Base-by-base conservation (phyloP, 2,797 vertebrate genomes). In the Margarornis squamiger region DNA sequence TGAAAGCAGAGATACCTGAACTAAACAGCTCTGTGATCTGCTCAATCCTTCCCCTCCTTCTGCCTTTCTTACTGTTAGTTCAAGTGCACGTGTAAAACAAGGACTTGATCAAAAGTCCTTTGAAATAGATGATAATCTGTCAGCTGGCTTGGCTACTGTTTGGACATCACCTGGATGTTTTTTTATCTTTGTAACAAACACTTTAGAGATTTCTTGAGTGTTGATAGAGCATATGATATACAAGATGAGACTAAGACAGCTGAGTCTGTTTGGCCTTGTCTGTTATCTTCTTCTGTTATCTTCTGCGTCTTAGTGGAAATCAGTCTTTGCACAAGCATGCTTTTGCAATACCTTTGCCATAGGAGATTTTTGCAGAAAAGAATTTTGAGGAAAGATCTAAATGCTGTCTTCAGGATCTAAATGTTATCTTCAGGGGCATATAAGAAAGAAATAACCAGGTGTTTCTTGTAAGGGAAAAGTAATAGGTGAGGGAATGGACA, bases 181-280 rank as follows among this genome's bases (percentile, higher is more conserved):
- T 71, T 71, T 61, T 80, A 10, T 38, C 61, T 76, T 52, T 83
- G 21, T 29, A 46, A 49, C 12, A 49, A 41, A 79, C 1, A 2
- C 27, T 65, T 67, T 0, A 14, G 23, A 23, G 6, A 17, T 87
- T 80, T 92, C 72, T 32, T 19, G 32, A 36, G 19, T 29, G 26
- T 49, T 74, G 66, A 13, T 21, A 39, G 45, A 88, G 13, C 4
- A 1, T 13, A 0, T 30, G 57, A 49, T 27, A 39, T 0, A 1
- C 2, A 49, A 1, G 1, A 80, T 7, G 15, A 49, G 82, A 30
- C 57, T 61, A 49, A 66, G 59, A 36, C 55, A 61, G 7, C 17
- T 8, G 27, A 41, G 23, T 54, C 68, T 77, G 18, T 49, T 77
- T 3, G 9, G 30, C 24, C 2, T 8, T 77, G 48, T 46, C 22